A percentile compares a stretch with the other conserved stretches of the same genome.
phyloP scores from a whole-genome alignment of 2,888 invertebrate genomes.

The Tuberolachnus salignus region DNA sequence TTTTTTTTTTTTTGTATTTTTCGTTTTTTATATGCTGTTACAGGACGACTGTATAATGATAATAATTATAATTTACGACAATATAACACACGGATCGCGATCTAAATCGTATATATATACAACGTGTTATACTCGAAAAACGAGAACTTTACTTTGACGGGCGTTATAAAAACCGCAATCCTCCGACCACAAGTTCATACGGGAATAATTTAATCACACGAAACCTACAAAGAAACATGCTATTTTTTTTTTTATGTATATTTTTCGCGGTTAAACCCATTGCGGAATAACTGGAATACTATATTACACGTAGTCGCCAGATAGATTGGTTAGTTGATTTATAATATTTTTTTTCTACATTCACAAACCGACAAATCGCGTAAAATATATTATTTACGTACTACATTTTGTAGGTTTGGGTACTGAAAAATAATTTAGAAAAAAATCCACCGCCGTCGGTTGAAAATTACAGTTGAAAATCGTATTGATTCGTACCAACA shows the following conservation, averaged over 20 bases:
- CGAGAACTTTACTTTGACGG: background rate
- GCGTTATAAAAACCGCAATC: constrained; percentile 26
- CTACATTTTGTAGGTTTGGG: no score
- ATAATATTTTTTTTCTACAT: no score
- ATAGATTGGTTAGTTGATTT: no score
- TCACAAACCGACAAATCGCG: constrained; percentile 1
- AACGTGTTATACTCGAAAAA: background rate
- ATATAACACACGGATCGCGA: constrained; percentile 1
- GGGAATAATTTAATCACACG: constrained; percentile 19
- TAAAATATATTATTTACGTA: background rate
- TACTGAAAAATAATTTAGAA: no score
- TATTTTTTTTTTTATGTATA: background rate
- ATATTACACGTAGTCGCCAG: no score
- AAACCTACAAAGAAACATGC: background rate
- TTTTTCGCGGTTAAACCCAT: background rate
- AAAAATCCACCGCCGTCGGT: no score
- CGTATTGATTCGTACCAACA: no score
- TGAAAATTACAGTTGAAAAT: no score
- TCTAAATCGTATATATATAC: constrained; percentile 2
- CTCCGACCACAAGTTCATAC: constrained; percentile 2
- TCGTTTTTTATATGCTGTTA: background rate
- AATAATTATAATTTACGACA: constrained; percentile 10
- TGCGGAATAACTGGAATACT: no score
- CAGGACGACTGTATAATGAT: background rate
- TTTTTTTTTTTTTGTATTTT: background rate